phyloP scores from a whole-genome alignment of 2,888 invertebrate genomes.

The Biston betularia region DNA sequence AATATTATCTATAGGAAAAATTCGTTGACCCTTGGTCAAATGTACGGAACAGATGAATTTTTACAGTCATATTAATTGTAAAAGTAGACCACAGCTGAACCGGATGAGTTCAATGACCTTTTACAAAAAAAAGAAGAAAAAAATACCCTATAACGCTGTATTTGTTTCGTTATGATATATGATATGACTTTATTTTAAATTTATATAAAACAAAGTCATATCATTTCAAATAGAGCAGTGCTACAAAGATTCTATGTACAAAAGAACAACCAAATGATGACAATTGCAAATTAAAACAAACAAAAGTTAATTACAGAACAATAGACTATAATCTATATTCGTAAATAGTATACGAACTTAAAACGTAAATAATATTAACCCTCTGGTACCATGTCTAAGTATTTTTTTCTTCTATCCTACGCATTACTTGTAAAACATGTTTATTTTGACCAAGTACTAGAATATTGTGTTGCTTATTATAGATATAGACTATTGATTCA shows the following conservation, averaged over 20 bases:
- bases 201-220: no score
- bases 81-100: no score
- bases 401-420: neutral
- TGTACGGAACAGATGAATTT: no score
- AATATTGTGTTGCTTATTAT: constrained; percentile 1
- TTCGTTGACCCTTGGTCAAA: no score
- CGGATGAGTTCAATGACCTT: no score
- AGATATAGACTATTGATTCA: constrained; percentile 11
- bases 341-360: neutral
- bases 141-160: no score
- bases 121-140: no score
- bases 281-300: neutral
- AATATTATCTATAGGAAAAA: no score
- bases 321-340: neutral
- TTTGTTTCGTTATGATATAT: no score
- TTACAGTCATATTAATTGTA: no score
- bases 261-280: neutral
- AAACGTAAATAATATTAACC: neutral
- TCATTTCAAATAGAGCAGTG: neutral
- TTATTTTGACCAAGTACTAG: constrained; percentile 13
- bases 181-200: no score
- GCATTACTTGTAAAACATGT: neutral
- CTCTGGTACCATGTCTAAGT: constrained; percentile 1
- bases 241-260: neutral
- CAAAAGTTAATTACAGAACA: neutral